Conservation (phyloP, 2,113 vertebrate species). For the Centropus bengalensis region DNA sequence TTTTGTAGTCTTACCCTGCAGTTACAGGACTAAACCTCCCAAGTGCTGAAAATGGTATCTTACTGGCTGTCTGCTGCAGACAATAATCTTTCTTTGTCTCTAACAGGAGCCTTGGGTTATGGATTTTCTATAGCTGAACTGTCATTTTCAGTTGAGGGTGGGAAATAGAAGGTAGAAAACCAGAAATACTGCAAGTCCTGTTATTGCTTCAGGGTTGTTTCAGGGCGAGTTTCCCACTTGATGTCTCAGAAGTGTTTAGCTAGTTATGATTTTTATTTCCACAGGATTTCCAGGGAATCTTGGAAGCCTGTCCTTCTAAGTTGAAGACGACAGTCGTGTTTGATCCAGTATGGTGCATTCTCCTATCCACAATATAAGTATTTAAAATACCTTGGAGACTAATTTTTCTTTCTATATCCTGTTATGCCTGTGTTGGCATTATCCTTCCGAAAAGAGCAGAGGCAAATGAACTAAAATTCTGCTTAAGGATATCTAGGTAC, state of each 20-base stretch:
- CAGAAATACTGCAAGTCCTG: neutral
- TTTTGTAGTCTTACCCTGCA: neutral
- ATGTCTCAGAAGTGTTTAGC: neutral
- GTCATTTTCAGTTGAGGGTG: neutral
- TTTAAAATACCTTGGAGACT: neutral
- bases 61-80: neutral
- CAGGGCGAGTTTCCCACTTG: neutral
- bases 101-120: neutral
- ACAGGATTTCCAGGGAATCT: neutral
- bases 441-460: neutral
- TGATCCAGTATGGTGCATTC: neutral
- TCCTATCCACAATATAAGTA: neutral
- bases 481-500: neutral
- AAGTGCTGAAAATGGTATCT: neutral
- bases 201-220: neutral
- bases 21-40: neutral
- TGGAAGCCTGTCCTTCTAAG: neutral
- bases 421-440: neutral
- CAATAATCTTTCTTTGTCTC: neutral
- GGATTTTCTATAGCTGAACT: fast-evolving
- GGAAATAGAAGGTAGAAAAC: neutral
- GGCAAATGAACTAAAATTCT: neutral
- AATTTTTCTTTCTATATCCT: neutral
- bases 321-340: neutral
- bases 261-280: neutral